phyloP scores from a whole-genome alignment of 1,140 invertebrate genomes.

The Lutraria rhynchaena region DNA sequence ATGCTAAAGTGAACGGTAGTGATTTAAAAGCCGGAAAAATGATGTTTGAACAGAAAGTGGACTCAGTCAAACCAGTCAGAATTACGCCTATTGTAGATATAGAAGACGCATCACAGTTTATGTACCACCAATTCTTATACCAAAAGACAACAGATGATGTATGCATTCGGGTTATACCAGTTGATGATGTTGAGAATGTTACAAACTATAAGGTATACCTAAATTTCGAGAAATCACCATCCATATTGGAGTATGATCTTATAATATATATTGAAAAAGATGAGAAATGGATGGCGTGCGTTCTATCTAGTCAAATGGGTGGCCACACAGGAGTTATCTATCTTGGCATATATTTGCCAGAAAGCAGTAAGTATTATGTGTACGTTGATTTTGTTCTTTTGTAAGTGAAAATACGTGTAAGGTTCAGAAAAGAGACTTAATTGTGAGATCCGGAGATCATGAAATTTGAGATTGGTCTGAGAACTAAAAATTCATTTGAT shows the following conservation, averaged over 20 bases:
- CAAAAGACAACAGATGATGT: constrained; percentile 15
- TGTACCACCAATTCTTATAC: constrained; percentile 31
- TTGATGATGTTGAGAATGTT: neutral
- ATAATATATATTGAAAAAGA: neutral
- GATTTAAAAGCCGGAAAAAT: neutral
- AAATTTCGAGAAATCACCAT: neutral
- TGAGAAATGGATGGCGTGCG: constrained; percentile 3
- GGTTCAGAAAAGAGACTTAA: no score
- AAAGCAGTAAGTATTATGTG: constrained; percentile 8
- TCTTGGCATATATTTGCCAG: constrained; percentile 19
- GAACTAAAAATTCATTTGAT: no score
- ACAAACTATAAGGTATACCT: constrained; percentile 8
- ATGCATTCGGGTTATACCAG: constrained; percentile 4
- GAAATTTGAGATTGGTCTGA: no score
- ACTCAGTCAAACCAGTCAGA: neutral
- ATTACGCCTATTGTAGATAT: neutral
- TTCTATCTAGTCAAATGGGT: constrained; percentile 1
- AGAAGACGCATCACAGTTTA: constrained; percentile 36
- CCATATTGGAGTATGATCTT: constrained; percentile 27
- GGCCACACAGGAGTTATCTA: constrained; percentile 22
- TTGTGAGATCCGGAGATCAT: no score
- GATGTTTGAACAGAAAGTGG: constrained; percentile 32
- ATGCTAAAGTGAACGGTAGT: neutral
- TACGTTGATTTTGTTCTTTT: neutral
- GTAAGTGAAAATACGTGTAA: no score